Conservation (phyloP, 2,113 vertebrate species). For the Pedetes capensis region DNA sequence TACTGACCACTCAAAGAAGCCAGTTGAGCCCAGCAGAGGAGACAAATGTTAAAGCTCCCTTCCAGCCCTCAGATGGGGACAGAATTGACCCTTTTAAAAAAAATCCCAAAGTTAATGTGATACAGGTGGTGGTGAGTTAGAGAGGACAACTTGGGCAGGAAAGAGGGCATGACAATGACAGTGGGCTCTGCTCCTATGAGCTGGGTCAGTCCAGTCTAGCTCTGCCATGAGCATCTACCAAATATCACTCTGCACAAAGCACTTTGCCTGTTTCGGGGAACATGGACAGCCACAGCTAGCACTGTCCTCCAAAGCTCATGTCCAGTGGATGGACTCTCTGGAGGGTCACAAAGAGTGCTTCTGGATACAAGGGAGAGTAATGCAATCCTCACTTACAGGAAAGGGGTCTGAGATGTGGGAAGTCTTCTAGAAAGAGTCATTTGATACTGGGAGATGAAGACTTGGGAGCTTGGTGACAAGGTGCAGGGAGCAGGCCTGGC, state of each 20-base stretch:
- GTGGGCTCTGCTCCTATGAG: neutral
- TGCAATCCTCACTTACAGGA: too few species aligned
- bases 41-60: neutral
- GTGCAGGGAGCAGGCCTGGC: neutral
- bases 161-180: neutral
- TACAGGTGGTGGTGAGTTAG: neutral
- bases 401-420: neutral
- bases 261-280: neutral
- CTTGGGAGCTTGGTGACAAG: neutral
- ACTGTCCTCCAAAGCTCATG: neutral
- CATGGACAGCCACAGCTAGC: neutral
- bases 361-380: neutral
- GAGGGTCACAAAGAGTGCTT: neutral
- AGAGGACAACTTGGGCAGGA: neutral
- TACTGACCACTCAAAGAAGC: neutral
- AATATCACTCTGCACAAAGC: too few species aligned
- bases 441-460: neutral
- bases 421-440: neutral
- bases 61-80: neutral
- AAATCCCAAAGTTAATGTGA: neutral
- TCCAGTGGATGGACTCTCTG: rapidly evolving
- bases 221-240: neutral
- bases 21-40: neutral
- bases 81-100: neutral
- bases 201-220: neutral